Conservation (phyloP, 2,113 vertebrate genomes). For the Chamaetylas fuelleborni region DNA sequence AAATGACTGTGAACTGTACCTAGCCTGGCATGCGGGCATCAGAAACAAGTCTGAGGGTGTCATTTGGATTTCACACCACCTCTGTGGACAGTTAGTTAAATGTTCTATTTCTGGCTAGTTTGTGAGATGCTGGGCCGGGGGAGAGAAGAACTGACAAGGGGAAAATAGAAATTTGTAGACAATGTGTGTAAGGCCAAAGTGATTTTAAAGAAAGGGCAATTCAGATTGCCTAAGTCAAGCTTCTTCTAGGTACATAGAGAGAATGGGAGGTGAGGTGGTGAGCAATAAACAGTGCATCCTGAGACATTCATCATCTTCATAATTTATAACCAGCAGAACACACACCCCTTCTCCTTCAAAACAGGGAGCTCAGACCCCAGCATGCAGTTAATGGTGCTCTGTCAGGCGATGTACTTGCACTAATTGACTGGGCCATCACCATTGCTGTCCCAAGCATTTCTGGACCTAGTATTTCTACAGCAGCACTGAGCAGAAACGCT, state of each 20-base stretch:
- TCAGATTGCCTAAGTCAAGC: background rate
- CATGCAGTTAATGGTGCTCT: background rate
- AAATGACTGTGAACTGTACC: background rate
- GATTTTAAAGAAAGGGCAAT: background rate
- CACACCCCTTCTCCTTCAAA: background rate
- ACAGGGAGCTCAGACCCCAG: background rate
- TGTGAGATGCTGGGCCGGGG: background rate
- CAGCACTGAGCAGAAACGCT: background rate
- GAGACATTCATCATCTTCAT: background rate
- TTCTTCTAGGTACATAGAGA: background rate
- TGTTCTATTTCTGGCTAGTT: background rate
- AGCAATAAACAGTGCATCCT: background rate
- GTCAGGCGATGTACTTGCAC: background rate
- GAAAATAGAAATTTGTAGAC: background rate
- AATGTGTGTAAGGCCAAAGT: background rate
- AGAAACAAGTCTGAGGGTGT: background rate
- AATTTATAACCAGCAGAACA: background rate
- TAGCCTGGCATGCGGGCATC: background rate
- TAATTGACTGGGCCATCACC: background rate
- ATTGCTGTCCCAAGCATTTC: background rate
- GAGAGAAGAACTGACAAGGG: background rate
- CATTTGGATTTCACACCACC: background rate
- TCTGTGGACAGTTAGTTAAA: background rate
- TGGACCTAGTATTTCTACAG: constrained; percentile 6
- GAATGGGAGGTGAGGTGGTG: background rate